These are phyloP conservation scores for Prosopocoilus inquinatus DNA, from an alignment of 2,888 invertebrate genomes.

Conservation along the genomic window DNA sequence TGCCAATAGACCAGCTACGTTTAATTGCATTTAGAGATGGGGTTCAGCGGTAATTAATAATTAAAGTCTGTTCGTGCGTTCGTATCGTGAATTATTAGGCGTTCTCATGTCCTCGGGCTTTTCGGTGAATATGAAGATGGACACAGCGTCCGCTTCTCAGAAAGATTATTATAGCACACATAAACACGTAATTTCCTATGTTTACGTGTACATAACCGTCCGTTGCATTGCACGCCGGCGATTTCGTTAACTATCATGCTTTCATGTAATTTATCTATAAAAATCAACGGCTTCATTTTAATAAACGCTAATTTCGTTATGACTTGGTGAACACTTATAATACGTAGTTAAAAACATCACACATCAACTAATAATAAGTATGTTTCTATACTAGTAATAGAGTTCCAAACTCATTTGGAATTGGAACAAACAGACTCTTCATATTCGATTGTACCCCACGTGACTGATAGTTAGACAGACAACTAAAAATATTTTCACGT, in stretches of 20 bases:
- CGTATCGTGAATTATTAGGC: slow-evolving; percentile 39
- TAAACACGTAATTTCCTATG: slow-evolving; percentile 4
- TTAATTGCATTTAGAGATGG: slow-evolving; percentile 43
- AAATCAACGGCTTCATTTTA: too few relatives aligned
- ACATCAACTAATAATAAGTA: too few relatives aligned
- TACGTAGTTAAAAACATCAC: too few relatives aligned
- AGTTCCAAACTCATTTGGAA: too few relatives aligned
- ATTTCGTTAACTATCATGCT: slow-evolving; percentile 2
- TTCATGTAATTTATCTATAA: neutral
- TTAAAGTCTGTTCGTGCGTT: slow-evolving; percentile 33
- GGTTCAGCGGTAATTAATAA: slow-evolving; percentile 43
- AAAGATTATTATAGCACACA: slow-evolving; percentile 1
- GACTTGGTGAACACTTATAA: too few relatives aligned
- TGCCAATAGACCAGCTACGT: slow-evolving; percentile 33
- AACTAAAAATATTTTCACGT: too few relatives aligned
- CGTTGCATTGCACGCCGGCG: neutral
- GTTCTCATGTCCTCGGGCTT: slow-evolving; percentile 26
- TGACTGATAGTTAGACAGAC: too few relatives aligned
- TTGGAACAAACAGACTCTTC: too few relatives aligned
- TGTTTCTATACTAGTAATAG: too few relatives aligned
- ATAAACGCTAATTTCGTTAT: too few relatives aligned
- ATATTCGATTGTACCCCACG: too few relatives aligned
- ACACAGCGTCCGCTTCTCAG: slow-evolving; percentile 6
- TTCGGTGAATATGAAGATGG: slow-evolving; percentile 17
- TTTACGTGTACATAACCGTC: neutral